A percentile compares a stretch with the other conserved stretches of the same genome.
These are phyloP conservation scores for Drosophila fuyamai DNA, from an alignment of 1,140 invertebrate genomes.

Conservation along the genomic window DNA sequence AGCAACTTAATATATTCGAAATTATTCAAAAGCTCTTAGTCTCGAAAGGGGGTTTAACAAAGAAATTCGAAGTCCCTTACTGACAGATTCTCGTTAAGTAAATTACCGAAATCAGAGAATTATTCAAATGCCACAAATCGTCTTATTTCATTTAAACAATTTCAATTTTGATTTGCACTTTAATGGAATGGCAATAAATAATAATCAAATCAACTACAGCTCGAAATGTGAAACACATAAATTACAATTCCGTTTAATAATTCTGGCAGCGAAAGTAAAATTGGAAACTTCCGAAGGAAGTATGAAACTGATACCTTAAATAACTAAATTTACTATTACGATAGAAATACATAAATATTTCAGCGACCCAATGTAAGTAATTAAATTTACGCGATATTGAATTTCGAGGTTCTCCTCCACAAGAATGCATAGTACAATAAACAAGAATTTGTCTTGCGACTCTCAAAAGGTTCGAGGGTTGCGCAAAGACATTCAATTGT, in stretches of 20 bases:
- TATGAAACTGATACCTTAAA: neutral
- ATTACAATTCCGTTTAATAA: neutral
- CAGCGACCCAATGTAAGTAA: neutral
- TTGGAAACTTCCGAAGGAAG: too few species aligned
- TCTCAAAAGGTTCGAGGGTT: neutral
- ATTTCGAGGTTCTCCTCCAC: neutral
- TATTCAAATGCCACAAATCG: slow-evolving; percentile 26
- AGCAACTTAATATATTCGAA: slow-evolving; percentile 34
- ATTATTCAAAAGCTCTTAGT: slow-evolving; percentile 37
- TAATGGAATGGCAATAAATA: slow-evolving; percentile 13
- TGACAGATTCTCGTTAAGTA: slow-evolving; percentile 3
- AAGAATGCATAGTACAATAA: slow-evolving; percentile 1
- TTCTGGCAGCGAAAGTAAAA: neutral
- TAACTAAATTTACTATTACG: neutral
- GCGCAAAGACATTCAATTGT: neutral
- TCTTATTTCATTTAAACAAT: slow-evolving; percentile 11
- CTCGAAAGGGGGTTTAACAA: neutral
- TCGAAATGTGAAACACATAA: neutral
- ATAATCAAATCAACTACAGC: neutral
- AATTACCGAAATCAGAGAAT: slow-evolving; percentile 10
- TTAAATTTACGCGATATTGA: slow-evolving; percentile 7
- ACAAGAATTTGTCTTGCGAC: slow-evolving; percentile 3
- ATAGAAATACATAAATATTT: neutral
- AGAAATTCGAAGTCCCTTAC: slow-evolving; percentile 12
- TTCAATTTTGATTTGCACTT: neutral